These are phyloP conservation scores for Trichonephila clavata DNA, from an alignment of 1,140 invertebrate genomes.

Conservation along the genomic window DNA sequence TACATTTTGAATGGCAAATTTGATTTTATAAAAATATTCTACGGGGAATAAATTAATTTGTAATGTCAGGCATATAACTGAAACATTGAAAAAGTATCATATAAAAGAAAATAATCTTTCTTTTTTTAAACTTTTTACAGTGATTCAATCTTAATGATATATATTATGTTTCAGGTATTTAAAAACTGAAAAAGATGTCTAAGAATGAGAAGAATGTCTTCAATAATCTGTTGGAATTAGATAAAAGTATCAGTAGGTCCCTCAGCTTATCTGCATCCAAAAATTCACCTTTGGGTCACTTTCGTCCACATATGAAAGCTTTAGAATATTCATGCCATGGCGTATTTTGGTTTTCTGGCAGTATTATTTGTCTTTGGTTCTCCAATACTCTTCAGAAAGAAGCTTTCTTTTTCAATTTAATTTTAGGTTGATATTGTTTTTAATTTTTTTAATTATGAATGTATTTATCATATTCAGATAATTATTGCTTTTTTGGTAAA, in stretches of 20 bases:
- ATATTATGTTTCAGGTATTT: background rate
- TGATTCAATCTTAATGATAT: too few species aligned
- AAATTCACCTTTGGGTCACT: constrained; percentile 49
- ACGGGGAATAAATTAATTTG: too few species aligned
- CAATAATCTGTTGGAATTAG: constrained; percentile 16
- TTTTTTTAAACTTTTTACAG: too few species aligned
- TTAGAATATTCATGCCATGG: constrained; percentile 93
- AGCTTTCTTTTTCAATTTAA: constrained; percentile 91
- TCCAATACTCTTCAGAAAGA: constrained; percentile 85
- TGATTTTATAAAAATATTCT: too few species aligned
- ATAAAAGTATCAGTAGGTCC: constrained; percentile 51
- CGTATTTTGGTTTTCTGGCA: constrained; percentile 89
- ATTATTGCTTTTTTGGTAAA: too few species aligned
- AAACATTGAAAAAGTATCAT: too few species aligned
- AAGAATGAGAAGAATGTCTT: constrained; percentile 73
- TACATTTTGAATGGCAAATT: too few species aligned
- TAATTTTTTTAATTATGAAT: background rate
- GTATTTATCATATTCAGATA: too few species aligned
- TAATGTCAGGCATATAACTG: too few species aligned
- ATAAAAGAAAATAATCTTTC: too few species aligned
- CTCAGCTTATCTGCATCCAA: constrained; percentile 67
- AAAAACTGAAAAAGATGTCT: background rate
- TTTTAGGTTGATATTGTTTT: constrained; percentile 85
- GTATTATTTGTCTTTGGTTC: constrained; percentile 88
- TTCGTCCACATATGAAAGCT: constrained; percentile 81